Evolutionary conservation across 2,797 vertebrate species (phyloP).

Genomic region (Anas bahamensis): DNA sequence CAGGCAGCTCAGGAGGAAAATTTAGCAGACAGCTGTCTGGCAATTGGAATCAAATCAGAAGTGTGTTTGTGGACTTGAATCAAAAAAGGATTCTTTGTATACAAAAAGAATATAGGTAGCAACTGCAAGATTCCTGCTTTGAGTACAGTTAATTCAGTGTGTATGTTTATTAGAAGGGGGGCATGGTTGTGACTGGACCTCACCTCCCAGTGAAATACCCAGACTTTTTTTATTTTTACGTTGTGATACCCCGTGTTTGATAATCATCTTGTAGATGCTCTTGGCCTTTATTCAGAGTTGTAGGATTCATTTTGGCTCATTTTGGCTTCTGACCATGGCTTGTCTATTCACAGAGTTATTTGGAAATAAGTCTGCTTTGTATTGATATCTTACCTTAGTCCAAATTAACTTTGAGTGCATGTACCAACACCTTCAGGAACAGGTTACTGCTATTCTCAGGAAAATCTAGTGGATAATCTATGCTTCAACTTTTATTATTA

Average conservation of each 20-base stretch:
- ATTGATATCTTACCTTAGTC: not conserved
- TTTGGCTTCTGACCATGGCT: not conserved
- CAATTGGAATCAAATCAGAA: conserved; percentile 16
- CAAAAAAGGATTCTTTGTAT: not conserved
- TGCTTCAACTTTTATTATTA: not conserved
- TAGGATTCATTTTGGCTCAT: not conserved
- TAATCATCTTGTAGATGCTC: not conserved
- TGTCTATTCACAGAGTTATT: not conserved
- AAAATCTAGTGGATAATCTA: not conserved
- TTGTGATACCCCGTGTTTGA: not conserved
- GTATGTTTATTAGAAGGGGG: not conserved
- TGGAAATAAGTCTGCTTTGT: not conserved
- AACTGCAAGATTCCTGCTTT: not conserved
- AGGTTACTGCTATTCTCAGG: not conserved
- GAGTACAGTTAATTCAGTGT: not conserved
- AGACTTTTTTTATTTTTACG: not conserved
- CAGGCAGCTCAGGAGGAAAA: conserved; percentile 3
- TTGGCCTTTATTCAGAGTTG: not conserved
- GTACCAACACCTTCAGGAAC: not conserved
- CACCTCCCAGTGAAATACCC: accelerated
- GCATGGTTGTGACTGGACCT: not conserved
- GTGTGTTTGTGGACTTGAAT: not conserved
- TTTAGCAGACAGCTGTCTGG: conserved; percentile 53
- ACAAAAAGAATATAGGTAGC: not conserved
- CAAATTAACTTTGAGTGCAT: not conserved